These are phyloP conservation scores for Cremastinae sp. DNA, from an alignment of 2,888 invertebrate genomes.

Conservation along the genomic window DNA sequence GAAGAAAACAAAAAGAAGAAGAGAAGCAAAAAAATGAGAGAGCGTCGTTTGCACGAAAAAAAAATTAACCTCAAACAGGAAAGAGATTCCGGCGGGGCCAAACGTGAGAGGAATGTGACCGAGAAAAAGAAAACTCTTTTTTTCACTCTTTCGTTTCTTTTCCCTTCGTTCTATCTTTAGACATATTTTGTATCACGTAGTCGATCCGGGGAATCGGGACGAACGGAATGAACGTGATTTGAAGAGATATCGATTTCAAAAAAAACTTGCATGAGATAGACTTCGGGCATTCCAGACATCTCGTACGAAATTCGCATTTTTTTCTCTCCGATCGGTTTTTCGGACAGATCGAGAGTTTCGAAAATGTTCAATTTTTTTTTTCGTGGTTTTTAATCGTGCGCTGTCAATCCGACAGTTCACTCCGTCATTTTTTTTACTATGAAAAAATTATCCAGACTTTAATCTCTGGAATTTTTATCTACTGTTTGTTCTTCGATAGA, in stretches of 20 bases:
- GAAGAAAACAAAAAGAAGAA: constrained; percentile 5
- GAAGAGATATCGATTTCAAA: constrained; percentile 46
- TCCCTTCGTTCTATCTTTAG: constrained; percentile 29
- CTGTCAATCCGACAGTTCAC: too few relatives aligned
- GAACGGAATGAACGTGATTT: constrained; percentile 41
- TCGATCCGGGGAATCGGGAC: background rate
- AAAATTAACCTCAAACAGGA: constrained; percentile 3
- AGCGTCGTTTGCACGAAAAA: background rate
- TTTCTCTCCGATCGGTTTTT: background rate
- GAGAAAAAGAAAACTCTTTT: constrained; percentile 11
- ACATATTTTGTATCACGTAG: constrained; percentile 10
- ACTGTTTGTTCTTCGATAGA: constrained; percentile 12
- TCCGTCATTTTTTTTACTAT: too few relatives aligned
- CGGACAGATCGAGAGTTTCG: too few relatives aligned
- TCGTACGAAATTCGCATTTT: background rate
- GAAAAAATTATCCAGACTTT: too few relatives aligned
- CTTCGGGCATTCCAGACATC: constrained; percentile 35
- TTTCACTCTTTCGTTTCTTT: background rate
- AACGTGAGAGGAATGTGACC: constrained; percentile 45
- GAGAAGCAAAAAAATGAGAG: background rate
- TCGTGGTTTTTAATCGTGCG: too few relatives aligned
- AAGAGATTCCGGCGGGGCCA: constrained; percentile 6
- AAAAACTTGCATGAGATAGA: constrained; percentile 14
- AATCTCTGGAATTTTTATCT: too few relatives aligned
- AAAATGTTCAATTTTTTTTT: background rate